phyloP scores from a whole-genome alignment of 2,888 invertebrate genomes.

The Charanyca ferruginea region DNA sequence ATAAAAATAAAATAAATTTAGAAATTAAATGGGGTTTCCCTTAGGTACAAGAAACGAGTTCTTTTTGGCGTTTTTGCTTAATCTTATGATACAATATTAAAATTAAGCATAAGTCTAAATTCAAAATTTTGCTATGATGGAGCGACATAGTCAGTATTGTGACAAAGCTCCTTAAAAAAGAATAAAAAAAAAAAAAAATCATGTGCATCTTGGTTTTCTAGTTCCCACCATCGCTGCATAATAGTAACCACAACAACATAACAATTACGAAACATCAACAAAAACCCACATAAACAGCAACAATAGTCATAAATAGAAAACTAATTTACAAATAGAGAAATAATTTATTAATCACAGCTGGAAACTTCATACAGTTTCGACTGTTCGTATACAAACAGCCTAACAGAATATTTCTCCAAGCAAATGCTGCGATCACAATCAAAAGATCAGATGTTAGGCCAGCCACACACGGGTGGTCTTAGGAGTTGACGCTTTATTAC shows the following conservation, averaged over 20 bases:
- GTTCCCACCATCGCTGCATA: no score
- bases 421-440: constrained; percentile 17
- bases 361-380: constrained; percentile 20
- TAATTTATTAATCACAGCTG: constrained; percentile 51
- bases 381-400: constrained; percentile 9
- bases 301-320: constrained; percentile 37
- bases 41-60: no score
- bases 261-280: background rate
- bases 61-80: no score
- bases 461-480: constrained; percentile 71
- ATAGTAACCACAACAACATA: background rate
- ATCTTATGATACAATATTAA: no score
- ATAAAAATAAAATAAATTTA: no score
- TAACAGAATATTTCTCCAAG: constrained; percentile 36
- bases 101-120: no score
- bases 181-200: no score
- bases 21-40: no score
- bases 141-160: no score
- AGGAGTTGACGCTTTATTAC: constrained; percentile 59
- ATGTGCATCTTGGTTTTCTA: no score
- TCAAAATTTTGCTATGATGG: no score
- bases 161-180: no score
- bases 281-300: constrained; percentile 16
- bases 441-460: constrained; percentile 53
- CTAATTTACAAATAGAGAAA: constrained; percentile 47